Percentiles rank a stretch among this genome's conserved stretches.
Conservation (phyloP, 2,888 invertebrate genomes). For the Leptothorax acervorum region DNA sequence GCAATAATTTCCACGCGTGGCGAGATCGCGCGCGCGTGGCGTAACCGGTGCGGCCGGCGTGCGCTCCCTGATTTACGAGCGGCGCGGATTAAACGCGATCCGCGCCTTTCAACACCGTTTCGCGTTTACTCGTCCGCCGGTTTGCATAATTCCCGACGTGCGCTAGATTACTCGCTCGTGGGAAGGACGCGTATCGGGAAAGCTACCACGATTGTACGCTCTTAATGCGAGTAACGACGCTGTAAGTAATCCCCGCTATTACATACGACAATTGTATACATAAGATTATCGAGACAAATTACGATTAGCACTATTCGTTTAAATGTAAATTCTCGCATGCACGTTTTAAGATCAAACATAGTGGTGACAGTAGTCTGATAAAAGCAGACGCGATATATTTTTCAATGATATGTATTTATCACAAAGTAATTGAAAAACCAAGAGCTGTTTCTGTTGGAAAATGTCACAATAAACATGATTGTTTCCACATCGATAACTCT, state of each 20-base stretch:
- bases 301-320: slow-evolving; percentile 8
- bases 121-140: slow-evolving; percentile 17
- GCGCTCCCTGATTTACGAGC: slow-evolving; percentile 42
- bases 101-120: slow-evolving; percentile 29
- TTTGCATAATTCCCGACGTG: slow-evolving; percentile 38
- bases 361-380: background rate
- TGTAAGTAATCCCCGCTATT: slow-evolving; percentile 20
- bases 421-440: background rate
- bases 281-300: slow-evolving; percentile 14
- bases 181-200: background rate
- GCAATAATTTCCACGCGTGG: slow-evolving; percentile 68
- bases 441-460: background rate
- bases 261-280: background rate
- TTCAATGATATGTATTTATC: background rate
- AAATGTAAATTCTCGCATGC: background rate
- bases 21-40: slow-evolving; percentile 47
- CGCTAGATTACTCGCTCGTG: slow-evolving; percentile 3
- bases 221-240: background rate
- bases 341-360: background rate
- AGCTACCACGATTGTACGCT: background rate
- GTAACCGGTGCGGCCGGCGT: slow-evolving; percentile 47
- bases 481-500: background rate
- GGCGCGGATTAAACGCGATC: slow-evolving; percentile 44
- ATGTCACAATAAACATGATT: background rate
- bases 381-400: background rate